Conservation (phyloP, 2,888 invertebrate genomes). For the Dicyrtoma fusca region DNA sequence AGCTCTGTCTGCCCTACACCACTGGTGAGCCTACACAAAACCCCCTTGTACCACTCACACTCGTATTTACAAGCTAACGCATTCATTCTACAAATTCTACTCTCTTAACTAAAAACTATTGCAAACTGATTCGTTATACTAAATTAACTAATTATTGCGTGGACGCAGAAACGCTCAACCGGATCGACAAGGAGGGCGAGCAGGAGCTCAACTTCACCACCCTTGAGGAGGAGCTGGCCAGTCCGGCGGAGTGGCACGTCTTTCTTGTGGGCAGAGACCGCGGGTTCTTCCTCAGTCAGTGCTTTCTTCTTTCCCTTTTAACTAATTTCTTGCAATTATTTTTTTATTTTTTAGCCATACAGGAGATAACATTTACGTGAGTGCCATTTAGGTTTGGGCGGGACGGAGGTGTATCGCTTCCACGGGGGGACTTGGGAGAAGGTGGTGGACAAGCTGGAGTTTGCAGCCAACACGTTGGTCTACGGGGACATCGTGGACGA, state of each 20-base stretch:
- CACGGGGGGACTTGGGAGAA: constrained; percentile 62
- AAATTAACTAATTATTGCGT: too few relatives aligned
- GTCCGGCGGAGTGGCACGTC: constrained; percentile 51
- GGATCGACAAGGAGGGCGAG: constrained; percentile 46
- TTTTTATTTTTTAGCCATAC: background rate
- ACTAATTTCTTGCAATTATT: background rate
- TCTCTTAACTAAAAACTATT: too few relatives aligned
- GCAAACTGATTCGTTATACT: too few relatives aligned
- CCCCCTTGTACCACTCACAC: too few relatives aligned
- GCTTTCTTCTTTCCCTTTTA: background rate
- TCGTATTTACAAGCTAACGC: too few relatives aligned
- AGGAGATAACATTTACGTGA: too few relatives aligned
- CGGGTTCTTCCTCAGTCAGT: constrained; percentile 51
- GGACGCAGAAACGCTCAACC: constrained; percentile 32
- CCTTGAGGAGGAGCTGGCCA: constrained; percentile 44
- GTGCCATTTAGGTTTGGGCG: constrained; percentile 62
- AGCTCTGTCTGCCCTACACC: constrained; percentile 46
- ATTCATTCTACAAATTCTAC: too few relatives aligned
- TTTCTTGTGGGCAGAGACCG: constrained; percentile 50
- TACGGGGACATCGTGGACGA: constrained; percentile 76
- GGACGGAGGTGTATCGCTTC: constrained; percentile 66
- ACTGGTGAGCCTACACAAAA: constrained; percentile 37
- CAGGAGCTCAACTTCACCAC: constrained; percentile 39
- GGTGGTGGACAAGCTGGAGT: constrained; percentile 62
- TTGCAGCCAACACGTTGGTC: constrained; percentile 72